Conservation (phyloP, 2,113 vertebrate genomes). For the Bos indicus region DNA sequence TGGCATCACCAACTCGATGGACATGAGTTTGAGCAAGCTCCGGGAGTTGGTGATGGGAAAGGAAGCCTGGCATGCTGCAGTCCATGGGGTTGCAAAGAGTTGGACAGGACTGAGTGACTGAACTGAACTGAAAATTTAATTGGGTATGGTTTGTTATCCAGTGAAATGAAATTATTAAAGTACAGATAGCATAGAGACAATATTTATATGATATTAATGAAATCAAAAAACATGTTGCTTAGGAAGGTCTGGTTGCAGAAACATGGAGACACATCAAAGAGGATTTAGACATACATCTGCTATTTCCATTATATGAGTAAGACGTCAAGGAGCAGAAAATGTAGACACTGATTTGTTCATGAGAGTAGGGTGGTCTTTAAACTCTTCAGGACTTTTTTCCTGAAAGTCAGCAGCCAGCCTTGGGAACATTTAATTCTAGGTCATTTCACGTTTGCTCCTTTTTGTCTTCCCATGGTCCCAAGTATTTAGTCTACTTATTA, state of each 20-base stretch:
- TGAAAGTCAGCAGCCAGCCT: not conserved
- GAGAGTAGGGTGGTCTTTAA: not conserved
- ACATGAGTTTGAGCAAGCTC: not conserved
- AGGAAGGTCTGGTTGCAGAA: not conserved
- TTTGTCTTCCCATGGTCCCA: not conserved
- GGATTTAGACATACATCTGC: not conserved
- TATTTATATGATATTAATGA: not conserved
- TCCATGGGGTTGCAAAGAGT: not conserved
- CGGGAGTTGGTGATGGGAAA: not conserved
- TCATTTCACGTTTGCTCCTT: not conserved
- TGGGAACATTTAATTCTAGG: not conserved
- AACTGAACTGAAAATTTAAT: not conserved
- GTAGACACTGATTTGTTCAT: not conserved
- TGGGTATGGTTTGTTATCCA: not conserved
- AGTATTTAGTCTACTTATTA: not conserved
- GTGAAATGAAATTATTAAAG: not conserved
- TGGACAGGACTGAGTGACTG: not conserved
- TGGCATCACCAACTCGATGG: not conserved
- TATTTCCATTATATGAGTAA: not conserved
- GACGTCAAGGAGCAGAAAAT: not conserved
- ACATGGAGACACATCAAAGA: not conserved
- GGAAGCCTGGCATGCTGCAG: not conserved
- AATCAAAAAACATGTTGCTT: not conserved
- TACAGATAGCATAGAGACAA: not conserved
- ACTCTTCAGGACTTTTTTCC: not conserved